Conservation (phyloP, 2,888 invertebrate species). For the Eupithecia inturbata region DNA sequence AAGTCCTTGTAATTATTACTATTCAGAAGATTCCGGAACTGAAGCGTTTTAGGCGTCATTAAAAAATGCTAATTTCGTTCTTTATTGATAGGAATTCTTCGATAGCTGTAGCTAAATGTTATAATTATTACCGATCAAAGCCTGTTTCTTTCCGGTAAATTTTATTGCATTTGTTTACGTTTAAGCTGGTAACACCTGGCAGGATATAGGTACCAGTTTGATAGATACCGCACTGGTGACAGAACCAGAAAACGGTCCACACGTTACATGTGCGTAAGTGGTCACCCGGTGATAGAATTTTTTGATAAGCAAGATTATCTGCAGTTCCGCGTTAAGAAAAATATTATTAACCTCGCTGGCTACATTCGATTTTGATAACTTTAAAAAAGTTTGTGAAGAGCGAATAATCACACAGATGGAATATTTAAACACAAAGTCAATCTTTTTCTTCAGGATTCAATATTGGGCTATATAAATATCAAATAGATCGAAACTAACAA, state of each 20-base stretch:
- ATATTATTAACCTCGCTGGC: too few species aligned
- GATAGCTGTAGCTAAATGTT: conserved; percentile 16
- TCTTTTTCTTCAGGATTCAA: too few species aligned
- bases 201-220: conserved; percentile 7
- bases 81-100: conserved; percentile 24
- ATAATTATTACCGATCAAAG: conserved; percentile 27
- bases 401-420: too few species aligned
- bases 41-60: conserved; percentile 12
- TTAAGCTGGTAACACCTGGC: conserved; percentile 15
- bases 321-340: too few species aligned
- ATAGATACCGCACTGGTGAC: background rate
- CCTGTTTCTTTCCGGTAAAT: conserved; percentile 28
- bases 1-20: conserved; percentile 1
- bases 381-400: too few species aligned
- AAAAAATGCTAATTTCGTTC: conserved; percentile 25
- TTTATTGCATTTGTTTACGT: conserved; percentile 10
- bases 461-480: too few species aligned
- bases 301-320: too few species aligned
- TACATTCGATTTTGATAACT: too few species aligned
- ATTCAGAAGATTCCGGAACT: conserved; percentile 7
- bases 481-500: too few species aligned
- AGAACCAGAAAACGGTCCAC: background rate
- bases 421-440: too few species aligned
- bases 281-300: too few species aligned
- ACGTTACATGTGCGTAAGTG: background rate